phyloP scores from a whole-genome alignment of 2,888 invertebrate species.

The Catotricha subobsoleta region DNA sequence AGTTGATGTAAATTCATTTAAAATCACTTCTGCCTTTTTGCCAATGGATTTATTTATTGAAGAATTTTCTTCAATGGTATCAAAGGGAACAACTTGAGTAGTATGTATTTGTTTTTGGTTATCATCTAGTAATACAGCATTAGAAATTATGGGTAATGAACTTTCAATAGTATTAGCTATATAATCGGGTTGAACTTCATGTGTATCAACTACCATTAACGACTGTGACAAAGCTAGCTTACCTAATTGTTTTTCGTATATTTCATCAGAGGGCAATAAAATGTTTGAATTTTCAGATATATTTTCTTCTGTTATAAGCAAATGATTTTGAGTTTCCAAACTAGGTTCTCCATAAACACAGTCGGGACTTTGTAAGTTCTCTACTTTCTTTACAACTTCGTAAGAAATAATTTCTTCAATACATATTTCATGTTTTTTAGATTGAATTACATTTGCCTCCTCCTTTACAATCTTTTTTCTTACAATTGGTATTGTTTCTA shows the following conservation, averaged over 20 bases:
- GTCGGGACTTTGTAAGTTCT: too few species aligned
- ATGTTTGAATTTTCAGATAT: too few species aligned
- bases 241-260: conserved; percentile 8
- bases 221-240: background rate
- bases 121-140: too few species aligned
- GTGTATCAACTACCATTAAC: conserved; percentile 11
- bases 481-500: conserved; percentile 14
- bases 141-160: too few species aligned
- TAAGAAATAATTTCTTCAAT: too few species aligned
- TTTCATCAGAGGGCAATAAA: too few species aligned
- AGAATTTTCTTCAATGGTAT: conserved; percentile 29
- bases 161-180: conserved; percentile 28
- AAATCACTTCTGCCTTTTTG: conserved; percentile 3
- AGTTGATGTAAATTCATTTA: background rate
- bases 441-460: conserved; percentile 23
- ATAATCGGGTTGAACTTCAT: conserved; percentile 20
- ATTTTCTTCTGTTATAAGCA: too few species aligned
- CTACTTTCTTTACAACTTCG: too few species aligned
- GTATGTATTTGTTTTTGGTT: conserved; percentile 34
- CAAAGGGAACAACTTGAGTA: conserved; percentile 34
- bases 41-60: background rate
- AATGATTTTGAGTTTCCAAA: too few species aligned
- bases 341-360: too few species aligned
- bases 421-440: too few species aligned
- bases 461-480: conserved; percentile 30